Evolutionary conservation across 2,797 vertebrate species (phyloP).

Genomic region (Diplodus puntazzo): DNA sequence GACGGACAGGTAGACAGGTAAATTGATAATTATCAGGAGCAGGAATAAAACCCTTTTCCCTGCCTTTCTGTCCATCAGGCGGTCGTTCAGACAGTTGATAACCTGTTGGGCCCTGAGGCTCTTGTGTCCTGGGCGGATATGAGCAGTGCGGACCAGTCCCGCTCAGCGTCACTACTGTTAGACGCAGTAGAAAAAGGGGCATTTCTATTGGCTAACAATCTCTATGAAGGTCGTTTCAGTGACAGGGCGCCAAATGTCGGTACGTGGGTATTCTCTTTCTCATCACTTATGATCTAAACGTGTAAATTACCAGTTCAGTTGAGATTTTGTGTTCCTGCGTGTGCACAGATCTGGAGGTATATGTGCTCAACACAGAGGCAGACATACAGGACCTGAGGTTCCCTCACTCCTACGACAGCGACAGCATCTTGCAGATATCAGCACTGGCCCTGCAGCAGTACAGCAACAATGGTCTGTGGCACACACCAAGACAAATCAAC

Average conservation of each 20-base stretch:
- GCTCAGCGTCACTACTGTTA: constrained; percentile 77
- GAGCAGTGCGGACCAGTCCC: constrained; percentile 77
- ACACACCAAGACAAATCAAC: background rate
- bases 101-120: constrained; percentile 80
- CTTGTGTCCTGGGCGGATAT: constrained; percentile 83
- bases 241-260: constrained; percentile 84
- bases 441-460: constrained; percentile 93
- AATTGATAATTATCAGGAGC: background rate
- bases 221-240: constrained; percentile 85
- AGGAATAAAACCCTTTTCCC: background rate
- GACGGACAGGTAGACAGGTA: background rate
- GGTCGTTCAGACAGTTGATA: constrained; percentile 81
- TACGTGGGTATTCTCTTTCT: constrained; percentile 37
- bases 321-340: constrained; percentile 30
- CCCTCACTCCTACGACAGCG: constrained; percentile 91
- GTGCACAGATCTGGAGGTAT: constrained; percentile 82
- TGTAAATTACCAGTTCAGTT: background rate
- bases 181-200: constrained; percentile 83
- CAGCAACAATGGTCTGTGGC: constrained; percentile 91
- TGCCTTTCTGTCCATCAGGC: constrained; percentile 66
- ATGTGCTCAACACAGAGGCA: constrained; percentile 91
- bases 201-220: constrained; percentile 83
- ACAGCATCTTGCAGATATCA: constrained; percentile 93
- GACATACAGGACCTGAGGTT: constrained; percentile 92
- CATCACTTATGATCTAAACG: background rate